Percentiles rank a stretch among this genome's conserved stretches.
phyloP scores from a whole-genome alignment of 1,140 invertebrate species.

The Myzus persicae region DNA sequence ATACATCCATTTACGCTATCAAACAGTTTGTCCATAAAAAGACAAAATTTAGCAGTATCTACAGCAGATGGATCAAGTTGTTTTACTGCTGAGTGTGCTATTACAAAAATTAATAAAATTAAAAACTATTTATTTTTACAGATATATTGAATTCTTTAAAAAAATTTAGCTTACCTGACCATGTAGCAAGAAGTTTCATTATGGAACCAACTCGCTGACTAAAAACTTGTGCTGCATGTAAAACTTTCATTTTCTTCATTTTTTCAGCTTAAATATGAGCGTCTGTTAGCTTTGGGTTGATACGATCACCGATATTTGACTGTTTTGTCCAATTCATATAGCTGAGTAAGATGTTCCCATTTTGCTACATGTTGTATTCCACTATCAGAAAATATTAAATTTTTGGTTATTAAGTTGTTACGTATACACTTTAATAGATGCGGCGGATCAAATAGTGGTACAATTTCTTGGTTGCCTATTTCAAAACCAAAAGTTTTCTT shows the following conservation, averaged over 20 bases:
- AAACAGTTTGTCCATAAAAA: slow-evolving; percentile 7
- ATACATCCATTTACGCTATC: not conserved
- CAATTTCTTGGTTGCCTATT: slow-evolving; percentile 3
- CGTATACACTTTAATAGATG: not conserved
- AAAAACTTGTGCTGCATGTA: not conserved
- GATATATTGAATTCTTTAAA: not conserved
- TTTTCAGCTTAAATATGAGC: not conserved
- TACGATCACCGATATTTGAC: not conserved
- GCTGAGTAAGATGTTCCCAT: not conserved
- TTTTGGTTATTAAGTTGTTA: not conserved
- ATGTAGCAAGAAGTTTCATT: slow-evolving; percentile 7
- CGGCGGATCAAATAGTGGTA: not conserved
- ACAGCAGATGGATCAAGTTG: slow-evolving; percentile 6
- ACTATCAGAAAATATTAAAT: not conserved
- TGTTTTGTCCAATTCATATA: not conserved
- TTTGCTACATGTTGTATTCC: not conserved
- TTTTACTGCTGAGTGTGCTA: not conserved
- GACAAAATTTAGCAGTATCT: not conserved
- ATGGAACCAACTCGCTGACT: not conserved
- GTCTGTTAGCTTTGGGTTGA: not conserved
- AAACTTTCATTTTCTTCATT: not conserved
- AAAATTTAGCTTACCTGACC: not conserved
- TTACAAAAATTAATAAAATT: not conserved
- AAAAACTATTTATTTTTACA: slow-evolving; percentile 1
- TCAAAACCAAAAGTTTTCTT: not conserved